A percentile compares a stretch with the other conserved stretches of the same genome.
Evolutionary conservation across 2,797 vertebrate genomes (phyloP).

Genomic region (Urosaurus nigricauda): DNA sequence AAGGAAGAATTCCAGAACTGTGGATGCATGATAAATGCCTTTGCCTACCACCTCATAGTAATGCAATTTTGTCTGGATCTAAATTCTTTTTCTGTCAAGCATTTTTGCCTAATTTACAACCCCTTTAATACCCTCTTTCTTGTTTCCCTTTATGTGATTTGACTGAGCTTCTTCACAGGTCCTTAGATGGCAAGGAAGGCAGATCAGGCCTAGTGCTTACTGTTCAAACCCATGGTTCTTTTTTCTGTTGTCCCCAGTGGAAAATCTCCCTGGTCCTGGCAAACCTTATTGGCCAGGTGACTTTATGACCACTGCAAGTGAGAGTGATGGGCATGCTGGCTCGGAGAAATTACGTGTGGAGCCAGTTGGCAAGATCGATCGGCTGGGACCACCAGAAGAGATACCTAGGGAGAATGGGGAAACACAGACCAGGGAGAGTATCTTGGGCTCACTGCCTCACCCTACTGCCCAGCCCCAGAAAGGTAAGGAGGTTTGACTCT

Average conservation of each 20-base stretch:
- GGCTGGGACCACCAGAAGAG: constrained; percentile 44
- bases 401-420: constrained; percentile 73
- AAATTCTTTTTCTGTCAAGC: not conserved
- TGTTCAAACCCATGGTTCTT: not conserved
- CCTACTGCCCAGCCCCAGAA: constrained; percentile 84
- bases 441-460: constrained; percentile 81
- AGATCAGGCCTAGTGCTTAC: not conserved
- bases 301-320: constrained; percentile 74
- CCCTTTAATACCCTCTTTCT: not conserved
- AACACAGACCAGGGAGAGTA: constrained; percentile 68
- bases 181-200: not conserved
- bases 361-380: constrained; percentile 51
- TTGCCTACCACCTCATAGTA: not conserved
- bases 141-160: not conserved
- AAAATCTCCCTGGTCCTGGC: constrained; percentile 66
- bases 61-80: not conserved
- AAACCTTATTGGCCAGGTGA: constrained; percentile 79
- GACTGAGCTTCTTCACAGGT: not conserved
- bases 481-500: constrained; percentile 77
- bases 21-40: not conserved
- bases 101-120: not conserved
- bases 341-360: constrained; percentile 74
- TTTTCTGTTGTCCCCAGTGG: constrained; percentile 66
- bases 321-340: constrained; percentile 70
- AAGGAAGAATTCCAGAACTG: not conserved